Conservation (phyloP, 2,888 invertebrate species). For the Stenoptilia bipunctidactyla region DNA sequence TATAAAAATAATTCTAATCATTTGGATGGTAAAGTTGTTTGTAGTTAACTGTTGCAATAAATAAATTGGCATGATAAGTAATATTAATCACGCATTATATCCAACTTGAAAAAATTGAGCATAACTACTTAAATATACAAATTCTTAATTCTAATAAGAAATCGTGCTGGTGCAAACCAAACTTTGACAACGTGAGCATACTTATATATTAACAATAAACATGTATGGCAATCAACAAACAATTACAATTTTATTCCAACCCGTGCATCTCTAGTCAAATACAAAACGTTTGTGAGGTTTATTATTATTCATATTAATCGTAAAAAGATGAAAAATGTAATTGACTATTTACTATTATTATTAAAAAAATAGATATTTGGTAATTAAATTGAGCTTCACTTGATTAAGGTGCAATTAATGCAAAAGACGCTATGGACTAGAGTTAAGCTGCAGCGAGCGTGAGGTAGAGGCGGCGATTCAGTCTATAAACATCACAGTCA, state of each 20-base stretch:
- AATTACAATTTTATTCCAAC: constrained; percentile 19
- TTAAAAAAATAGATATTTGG: too few relatives aligned
- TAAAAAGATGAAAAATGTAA: too few relatives aligned
- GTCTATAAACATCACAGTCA: constrained; percentile 79
- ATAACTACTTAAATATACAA: constrained; percentile 30
- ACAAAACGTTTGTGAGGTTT: too few relatives aligned
- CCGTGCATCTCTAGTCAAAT: too few relatives aligned
- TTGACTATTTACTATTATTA: too few relatives aligned
- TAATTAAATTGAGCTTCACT: constrained; percentile 4
- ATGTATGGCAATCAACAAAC: constrained; percentile 57
- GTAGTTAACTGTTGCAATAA: background rate
- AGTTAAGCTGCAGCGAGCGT: constrained; percentile 61
- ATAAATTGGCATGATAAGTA: background rate
- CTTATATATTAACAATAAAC: constrained; percentile 39
- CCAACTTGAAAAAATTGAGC: constrained; percentile 48
- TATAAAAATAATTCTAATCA: too few relatives aligned
- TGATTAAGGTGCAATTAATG: constrained; percentile 16
- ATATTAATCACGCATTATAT: background rate
- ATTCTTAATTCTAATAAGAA: constrained; percentile 40
- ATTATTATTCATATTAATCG: too few relatives aligned
- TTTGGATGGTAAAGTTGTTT: too few relatives aligned
- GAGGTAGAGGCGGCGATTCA: constrained; percentile 72
- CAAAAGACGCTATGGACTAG: constrained; percentile 52
- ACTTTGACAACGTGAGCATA: background rate
- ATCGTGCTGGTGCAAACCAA: background rate